Evolutionary conservation across 2,797 vertebrate genomes (phyloP).

Genomic region (Siniperca undulata): DNA sequence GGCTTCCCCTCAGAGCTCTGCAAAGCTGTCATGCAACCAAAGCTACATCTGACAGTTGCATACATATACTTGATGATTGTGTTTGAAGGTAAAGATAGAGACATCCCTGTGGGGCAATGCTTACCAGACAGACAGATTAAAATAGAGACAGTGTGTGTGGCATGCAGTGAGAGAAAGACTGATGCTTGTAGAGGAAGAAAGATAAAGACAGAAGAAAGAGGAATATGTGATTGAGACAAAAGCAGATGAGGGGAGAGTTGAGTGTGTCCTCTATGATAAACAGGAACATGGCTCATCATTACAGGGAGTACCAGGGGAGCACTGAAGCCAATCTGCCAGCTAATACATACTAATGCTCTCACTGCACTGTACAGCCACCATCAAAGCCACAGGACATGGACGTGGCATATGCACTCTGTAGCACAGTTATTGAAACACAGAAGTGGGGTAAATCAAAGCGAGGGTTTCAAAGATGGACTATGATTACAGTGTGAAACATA

Average conservation of each 20-base stretch:
- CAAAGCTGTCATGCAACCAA: constrained; percentile 54
- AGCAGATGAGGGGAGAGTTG: constrained; percentile 72
- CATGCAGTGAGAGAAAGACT: neutral
- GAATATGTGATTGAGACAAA: constrained; percentile 74
- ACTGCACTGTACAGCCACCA: constrained; percentile 55
- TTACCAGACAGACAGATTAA: constrained; percentile 27
- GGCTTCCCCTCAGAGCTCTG: constrained; percentile 49
- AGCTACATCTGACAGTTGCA: constrained; percentile 33
- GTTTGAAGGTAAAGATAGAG: constrained; percentile 68
- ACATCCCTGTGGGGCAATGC: constrained; percentile 44
- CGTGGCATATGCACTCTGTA: constrained; percentile 31
- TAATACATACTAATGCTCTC: constrained; percentile 78
- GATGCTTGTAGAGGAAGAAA: constrained; percentile 26
- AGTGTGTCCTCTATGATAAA: constrained; percentile 79
- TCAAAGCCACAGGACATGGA: constrained; percentile 64
- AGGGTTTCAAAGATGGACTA: constrained; percentile 40
- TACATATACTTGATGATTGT: constrained; percentile 15
- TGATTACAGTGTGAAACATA: constrained; percentile 15
- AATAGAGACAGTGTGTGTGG: constrained; percentile 9
- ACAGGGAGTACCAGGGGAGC: constrained; percentile 72
- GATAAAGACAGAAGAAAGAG: constrained; percentile 50
- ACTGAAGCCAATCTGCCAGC: constrained; percentile 75
- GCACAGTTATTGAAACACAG: constrained; percentile 29
- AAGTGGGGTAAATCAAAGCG: constrained; percentile 44
- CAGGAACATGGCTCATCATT: constrained; percentile 81